Evolutionary conservation across 1,140 invertebrate species (phyloP).

Genomic region (Sarcophaga bullata): DNA sequence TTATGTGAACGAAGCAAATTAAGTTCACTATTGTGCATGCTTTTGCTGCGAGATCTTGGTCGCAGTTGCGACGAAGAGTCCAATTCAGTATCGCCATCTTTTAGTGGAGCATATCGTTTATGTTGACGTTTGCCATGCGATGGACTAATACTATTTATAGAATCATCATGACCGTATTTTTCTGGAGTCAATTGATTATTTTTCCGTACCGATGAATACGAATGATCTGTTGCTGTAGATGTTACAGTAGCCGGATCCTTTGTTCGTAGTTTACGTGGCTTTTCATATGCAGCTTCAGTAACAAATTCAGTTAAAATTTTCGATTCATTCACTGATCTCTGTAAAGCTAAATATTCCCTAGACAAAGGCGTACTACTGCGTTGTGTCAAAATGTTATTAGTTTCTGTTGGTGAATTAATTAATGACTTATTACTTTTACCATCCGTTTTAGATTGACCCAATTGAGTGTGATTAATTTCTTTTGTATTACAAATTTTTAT

Average conservation of each 20-base stretch:
- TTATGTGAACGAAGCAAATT: slow-evolving; percentile 42
- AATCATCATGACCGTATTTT: background rate
- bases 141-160: background rate
- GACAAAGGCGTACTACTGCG: slow-evolving; percentile 42
- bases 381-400: background rate
- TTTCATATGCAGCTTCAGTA: slow-evolving; percentile 42
- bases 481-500: slow-evolving; percentile 27
- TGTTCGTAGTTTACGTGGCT: slow-evolving; percentile 47
- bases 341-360: slow-evolving; percentile 51
- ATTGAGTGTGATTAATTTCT: background rate
- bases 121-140: slow-evolving; percentile 17
- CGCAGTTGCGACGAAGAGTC: background rate
- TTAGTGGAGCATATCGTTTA: slow-evolving; percentile 10
- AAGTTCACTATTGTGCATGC: slow-evolving; percentile 43
- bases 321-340: slow-evolving; percentile 59
- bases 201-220: background rate
- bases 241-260: slow-evolving; percentile 11
- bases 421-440: too few relatives aligned
- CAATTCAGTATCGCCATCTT: background rate
- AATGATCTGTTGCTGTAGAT: slow-evolving; percentile 29
- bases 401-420: too few relatives aligned
- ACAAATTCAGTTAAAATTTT: slow-evolving; percentile 60
- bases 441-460: background rate
- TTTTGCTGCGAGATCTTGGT: slow-evolving; percentile 34
- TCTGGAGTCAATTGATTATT: background rate